phyloP scores from a whole-genome alignment of 1,140 invertebrate species.

The Ips typographus region DNA sequence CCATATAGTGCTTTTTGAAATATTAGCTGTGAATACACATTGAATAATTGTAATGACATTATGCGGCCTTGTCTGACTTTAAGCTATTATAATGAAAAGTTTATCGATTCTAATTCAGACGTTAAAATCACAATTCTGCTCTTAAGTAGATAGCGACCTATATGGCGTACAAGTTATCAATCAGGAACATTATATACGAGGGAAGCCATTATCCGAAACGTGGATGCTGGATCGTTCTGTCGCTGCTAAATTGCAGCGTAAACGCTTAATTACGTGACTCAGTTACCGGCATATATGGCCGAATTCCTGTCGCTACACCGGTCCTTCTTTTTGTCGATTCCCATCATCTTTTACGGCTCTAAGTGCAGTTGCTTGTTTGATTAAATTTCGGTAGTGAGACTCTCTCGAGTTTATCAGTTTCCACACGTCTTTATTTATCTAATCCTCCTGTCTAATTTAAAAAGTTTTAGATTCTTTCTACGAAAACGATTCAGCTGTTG shows the following conservation, averaged over 20 bases:
- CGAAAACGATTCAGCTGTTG: too few relatives aligned
- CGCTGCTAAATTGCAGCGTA: conserved; percentile 40
- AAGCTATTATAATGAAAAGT: too few relatives aligned
- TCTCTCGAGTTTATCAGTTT: conserved; percentile 22
- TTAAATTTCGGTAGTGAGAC: conserved; percentile 24
- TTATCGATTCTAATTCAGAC: too few relatives aligned
- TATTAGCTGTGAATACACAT: too few relatives aligned
- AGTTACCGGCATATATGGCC: conserved; percentile 29
- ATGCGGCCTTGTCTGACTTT: too few relatives aligned
- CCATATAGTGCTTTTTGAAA: too few relatives aligned
- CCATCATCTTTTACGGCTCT: conserved; percentile 33
- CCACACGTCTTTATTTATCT: conserved; percentile 26
- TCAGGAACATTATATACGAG: conserved; percentile 28
- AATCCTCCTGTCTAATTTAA: conserved; percentile 9
- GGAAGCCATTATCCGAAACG: conserved; percentile 38
- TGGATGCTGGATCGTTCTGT: conserved; percentile 34
- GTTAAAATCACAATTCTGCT: too few relatives aligned
- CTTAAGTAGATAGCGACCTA: background rate
- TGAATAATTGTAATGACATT: too few relatives aligned
- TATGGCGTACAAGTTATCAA: conserved; percentile 29
- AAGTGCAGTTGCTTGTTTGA: conserved; percentile 34
- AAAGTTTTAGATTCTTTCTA: background rate
- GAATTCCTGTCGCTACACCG: conserved; percentile 18
- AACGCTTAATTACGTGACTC: conserved; percentile 43
- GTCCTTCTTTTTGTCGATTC: conserved; percentile 25